These are phyloP conservation scores for Lucilia cuprina DNA, from an alignment of 1,140 invertebrate species.

Conservation along the genomic window DNA sequence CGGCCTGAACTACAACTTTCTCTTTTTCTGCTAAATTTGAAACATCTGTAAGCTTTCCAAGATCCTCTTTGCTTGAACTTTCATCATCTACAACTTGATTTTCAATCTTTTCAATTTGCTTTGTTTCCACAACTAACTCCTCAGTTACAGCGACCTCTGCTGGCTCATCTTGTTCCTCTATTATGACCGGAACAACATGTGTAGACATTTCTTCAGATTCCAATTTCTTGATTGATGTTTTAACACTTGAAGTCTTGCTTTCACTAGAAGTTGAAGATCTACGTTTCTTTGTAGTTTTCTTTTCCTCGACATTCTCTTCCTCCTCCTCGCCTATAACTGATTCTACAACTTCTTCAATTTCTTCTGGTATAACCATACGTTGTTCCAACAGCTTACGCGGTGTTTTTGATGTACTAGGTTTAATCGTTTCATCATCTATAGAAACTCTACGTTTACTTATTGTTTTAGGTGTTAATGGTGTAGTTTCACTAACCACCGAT, in stretches of 20 bases:
- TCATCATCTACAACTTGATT: too few species aligned
- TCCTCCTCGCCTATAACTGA: background rate
- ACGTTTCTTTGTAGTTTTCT: background rate
- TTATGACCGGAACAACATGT: background rate
- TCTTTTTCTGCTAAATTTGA: too few species aligned
- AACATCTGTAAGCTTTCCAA: too few species aligned
- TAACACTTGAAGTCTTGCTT: background rate
- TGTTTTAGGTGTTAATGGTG: constrained; percentile 25
- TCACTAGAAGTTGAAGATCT: background rate
- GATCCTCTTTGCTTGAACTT: too few species aligned
- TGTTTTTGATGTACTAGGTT: background rate
- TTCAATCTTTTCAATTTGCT: too few species aligned
- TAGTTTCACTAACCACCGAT: constrained; percentile 14
- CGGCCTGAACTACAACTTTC: too few species aligned
- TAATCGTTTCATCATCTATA: background rate
- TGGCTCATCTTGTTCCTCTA: background rate
- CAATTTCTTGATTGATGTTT: background rate
- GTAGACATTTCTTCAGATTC: background rate
- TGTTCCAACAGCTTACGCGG: background rate
- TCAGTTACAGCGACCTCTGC: background rate
- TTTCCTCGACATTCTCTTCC: background rate
- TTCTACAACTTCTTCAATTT: background rate
- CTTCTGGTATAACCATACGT: background rate
- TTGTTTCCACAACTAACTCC: background rate
- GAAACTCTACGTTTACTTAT: constrained; percentile 29